A percentile compares a stretch with the other conserved stretches of the same genome.
Conservation (phyloP, 2,888 invertebrate genomes). For the Liopterus haemorrhoidalis region DNA sequence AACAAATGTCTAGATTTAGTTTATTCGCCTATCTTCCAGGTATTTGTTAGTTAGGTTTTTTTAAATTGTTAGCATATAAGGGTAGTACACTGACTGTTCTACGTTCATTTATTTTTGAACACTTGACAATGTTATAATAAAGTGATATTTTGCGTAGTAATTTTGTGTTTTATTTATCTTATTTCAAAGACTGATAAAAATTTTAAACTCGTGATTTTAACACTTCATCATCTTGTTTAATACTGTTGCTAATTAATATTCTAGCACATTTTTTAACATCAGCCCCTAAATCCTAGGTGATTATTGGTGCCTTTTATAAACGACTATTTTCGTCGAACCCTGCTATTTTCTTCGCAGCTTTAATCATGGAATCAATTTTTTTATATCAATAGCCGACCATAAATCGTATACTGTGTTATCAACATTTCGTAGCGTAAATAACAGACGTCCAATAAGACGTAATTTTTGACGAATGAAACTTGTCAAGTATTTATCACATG, state of each 20-base stretch:
- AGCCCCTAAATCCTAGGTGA: background rate
- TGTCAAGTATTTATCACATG: background rate
- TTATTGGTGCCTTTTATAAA: background rate
- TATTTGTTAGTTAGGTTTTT: no score
- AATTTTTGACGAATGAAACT: background rate
- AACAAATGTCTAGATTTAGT: no score
- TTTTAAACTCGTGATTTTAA: background rate
- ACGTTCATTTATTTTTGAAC: no score
- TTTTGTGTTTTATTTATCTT: no score
- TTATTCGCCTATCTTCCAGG: no score
- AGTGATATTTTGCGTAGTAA: no score
- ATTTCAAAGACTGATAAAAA: constrained; percentile 2
- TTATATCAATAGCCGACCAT: background rate
- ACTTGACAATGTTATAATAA: no score
- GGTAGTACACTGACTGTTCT: no score
- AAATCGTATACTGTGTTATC: background rate
- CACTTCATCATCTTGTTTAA: background rate
- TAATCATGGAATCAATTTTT: background rate
- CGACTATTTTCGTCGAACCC: background rate
- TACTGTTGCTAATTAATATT: background rate
- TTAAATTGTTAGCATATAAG: no score
- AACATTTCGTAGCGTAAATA: background rate
- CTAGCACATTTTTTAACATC: constrained; percentile 3
- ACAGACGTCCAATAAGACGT: background rate
- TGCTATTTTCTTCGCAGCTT: background rate